Base-by-base conservation (phyloP, 1,140 invertebrate genomes). In the Philotrypesis tridentata region DNA sequence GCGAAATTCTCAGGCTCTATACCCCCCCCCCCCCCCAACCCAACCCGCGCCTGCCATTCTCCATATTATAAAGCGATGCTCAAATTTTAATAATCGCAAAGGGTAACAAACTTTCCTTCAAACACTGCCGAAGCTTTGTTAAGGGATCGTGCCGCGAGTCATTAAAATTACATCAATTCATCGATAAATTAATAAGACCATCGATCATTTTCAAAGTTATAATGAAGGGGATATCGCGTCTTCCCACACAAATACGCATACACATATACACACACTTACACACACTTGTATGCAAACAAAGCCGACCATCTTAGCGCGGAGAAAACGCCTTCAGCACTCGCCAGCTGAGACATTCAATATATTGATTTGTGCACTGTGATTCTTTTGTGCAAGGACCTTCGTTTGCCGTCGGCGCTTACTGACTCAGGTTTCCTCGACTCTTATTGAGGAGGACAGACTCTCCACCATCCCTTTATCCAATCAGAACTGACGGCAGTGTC, bases 331-430 rank as follows among this genome's bases (percentile, higher is more conserved):
- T 43, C 63, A 76, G 60, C 55, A 31, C 29, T 63, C 37, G 55
- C 74, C 55, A 33, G 65, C 60, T 43, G 37, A 31, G 27, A 74
- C 65, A 73, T 72, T 80, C 48, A 80, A 74, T 65, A 74, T 80
- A 33, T 80, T 74, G 60, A 74, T 73, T 80, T 74, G 60, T 65
- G 33, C 31, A 31, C 65, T 63, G 65, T 29, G 33, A 71, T 79
- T 71, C 48, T 21, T 23, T 71, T 25, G 25, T 63, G 43, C 27
- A 72, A 72, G 27, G 70, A 72, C 78, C 63, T 63, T 70, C 43
- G 11, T 72, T 5, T 1, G 31, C 40, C 33, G 17, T 31, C 48
- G 48, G 6, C 21, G 6, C 48, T 55, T 17, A 55, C 48, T 55
- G 48, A 55, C 48, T 55, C 21, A 21, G 40, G 17, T 55, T 55